Evolutionary conservation across 2,888 invertebrate genomes (phyloP), one percentile per base, ranked within the genome.

Genomic region (Griposia aprilina): DNA sequence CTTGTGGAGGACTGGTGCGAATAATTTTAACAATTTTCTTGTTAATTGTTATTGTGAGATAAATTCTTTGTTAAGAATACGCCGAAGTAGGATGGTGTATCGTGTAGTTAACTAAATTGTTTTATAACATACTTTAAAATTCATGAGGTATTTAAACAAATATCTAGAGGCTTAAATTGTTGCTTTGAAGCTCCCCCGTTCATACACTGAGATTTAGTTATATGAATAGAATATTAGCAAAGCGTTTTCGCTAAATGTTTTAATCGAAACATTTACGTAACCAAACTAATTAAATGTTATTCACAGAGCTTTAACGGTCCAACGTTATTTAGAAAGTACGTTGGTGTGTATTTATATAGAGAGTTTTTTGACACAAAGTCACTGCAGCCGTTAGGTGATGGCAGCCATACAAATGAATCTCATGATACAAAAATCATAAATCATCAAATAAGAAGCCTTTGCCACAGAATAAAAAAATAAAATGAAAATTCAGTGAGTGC

Each of bases 11-110:
- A n/a, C 81, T 84, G 67, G 88, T 83, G 83, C 72, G 67, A 87
- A 80, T 88, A 85, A 85, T 89, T 85, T 87, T 17, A 88, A 86
- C 87, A 69, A 90, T 89, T 83, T 87, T 84, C 82, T 71, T 74
- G 76, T 72, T 83, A 81, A 76, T 81, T 83, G 74, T 78, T 86
- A 78, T 77, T 73, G 72, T 73, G 74, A 74, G 66, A 70, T 74
- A 76, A 66, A 81, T 77, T 80, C 74, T 63, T 78, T 72, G n/a
- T 57, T 75, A 83, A 80, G 50, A 74, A 67, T 45, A 48, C 52
- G 48, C 15, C 15, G 55, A 52, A 7, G n/a, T 41, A 26, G 52
- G 65, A 55, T 68, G 26, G 30, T 72, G 69, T 30, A 66, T 36
- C 2, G 41, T 63, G 36, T 52, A 30, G 20, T 68, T 82, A 67